A percentile compares a stretch with the other conserved stretches of the same genome.
Evolutionary conservation across 1,140 invertebrate genomes (phyloP).

Genomic region (Temnothorax longispinosus): DNA sequence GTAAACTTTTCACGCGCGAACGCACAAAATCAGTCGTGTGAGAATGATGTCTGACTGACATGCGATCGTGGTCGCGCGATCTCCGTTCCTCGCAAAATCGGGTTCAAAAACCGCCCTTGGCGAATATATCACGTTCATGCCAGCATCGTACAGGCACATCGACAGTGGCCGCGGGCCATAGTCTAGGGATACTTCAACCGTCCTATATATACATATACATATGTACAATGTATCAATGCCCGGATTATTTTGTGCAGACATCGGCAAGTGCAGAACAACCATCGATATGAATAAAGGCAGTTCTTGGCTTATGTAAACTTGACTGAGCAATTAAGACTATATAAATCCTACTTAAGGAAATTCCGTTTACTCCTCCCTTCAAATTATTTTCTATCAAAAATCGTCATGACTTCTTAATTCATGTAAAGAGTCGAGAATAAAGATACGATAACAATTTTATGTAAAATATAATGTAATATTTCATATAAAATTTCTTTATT

Average conservation of each 20-base stretch:
- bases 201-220: background rate
- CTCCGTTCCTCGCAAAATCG: background rate
- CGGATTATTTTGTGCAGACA: background rate
- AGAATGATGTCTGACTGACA: conserved; percentile 30
- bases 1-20: conserved; percentile 19
- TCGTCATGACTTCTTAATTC: background rate
- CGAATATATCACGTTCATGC: background rate
- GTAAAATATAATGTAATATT: background rate
- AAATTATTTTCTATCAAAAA: background rate
- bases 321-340: background rate
- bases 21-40: conserved; percentile 19
- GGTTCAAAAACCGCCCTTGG: background rate
- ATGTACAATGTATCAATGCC: background rate
- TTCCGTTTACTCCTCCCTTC: background rate
- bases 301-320: background rate
- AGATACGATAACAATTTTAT: background rate
- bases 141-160: background rate
- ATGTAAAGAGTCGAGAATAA: background rate
- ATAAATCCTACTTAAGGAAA: background rate
- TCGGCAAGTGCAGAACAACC: background rate
- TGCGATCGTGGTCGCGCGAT: background rate
- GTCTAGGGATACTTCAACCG: background rate
- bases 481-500: background rate
- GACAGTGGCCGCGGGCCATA: background rate
- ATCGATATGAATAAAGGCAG: background rate